Conservation (phyloP, 1,140 invertebrate species). For the Bombus affinis region DNA sequence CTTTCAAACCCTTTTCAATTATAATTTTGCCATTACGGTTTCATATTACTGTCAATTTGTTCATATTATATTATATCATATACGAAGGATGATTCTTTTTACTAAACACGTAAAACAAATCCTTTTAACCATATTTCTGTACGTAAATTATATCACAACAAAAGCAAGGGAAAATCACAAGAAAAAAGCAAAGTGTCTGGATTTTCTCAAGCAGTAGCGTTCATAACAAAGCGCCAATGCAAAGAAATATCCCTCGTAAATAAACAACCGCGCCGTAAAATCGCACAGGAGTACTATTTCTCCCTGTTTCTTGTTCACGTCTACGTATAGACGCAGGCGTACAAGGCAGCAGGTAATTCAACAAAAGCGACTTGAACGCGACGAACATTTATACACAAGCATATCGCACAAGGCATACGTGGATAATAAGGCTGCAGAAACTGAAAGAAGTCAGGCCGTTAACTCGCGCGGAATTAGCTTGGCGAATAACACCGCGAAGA, state of each 20-base stretch:
- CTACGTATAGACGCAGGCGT: background rate
- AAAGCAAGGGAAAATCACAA: too few relatives aligned
- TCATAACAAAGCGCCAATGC: fast-evolving
- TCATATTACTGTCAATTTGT: too few relatives aligned
- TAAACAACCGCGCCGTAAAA: background rate
- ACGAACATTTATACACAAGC: too few relatives aligned
- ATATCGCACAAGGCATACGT: background rate
- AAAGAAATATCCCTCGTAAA: background rate
- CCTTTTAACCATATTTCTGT: too few relatives aligned
- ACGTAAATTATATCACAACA: too few relatives aligned
- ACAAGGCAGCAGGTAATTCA: background rate
- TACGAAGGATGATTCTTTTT: background rate
- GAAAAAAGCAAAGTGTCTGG: too few relatives aligned
- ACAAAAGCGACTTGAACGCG: background rate
- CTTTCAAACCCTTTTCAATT: too few relatives aligned
- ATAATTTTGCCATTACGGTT: too few relatives aligned
- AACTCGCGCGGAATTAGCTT: background rate
- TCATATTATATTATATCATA: too few relatives aligned
- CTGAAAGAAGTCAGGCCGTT: background rate
- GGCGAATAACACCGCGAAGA: slow-evolving; percentile 2
- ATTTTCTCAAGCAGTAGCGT: too few relatives aligned
- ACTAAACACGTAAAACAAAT: background rate
- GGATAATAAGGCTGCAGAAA: background rate
- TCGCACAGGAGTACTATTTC: background rate
- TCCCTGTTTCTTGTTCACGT: background rate